phyloP scores from a whole-genome alignment of 2,888 invertebrate species.

The Aporophyla lueneburgensis region DNA sequence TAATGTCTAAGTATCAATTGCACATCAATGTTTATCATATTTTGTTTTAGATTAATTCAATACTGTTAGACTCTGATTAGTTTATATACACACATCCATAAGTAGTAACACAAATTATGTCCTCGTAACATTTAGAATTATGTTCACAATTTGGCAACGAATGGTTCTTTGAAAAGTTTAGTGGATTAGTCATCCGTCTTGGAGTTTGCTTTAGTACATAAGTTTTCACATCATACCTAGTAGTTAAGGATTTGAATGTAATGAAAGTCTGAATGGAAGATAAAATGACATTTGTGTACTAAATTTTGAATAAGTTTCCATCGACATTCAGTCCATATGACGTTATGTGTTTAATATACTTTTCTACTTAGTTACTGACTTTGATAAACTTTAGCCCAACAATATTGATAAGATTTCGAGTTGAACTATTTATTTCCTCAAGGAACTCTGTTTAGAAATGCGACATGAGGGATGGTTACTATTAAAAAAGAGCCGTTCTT shows the following conservation, averaged over 20 bases:
- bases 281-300: conserved; percentile 50
- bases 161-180: neutral
- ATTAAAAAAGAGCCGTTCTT: no score
- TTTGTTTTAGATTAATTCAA: neutral
- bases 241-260: conserved; percentile 67
- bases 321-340: neutral
- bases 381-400: conserved; percentile 3
- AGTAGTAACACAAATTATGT: neutral
- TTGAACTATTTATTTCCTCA: neutral
- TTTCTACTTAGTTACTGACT: neutral
- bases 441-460: neutral
- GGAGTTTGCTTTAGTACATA: conserved; percentile 2
- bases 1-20: neutral
- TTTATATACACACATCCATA: neutral
- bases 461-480: neutral
- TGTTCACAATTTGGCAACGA: neutral
- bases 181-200: neutral
- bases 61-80: neutral
- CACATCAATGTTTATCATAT: neutral
- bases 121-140: neutral
- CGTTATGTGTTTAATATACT: neutral
- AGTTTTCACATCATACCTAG: conserved; percentile 64
- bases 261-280: conserved; percentile 69
- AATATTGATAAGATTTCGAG: neutral
- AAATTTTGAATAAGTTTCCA: conserved; percentile 7